A percentile compares a stretch with the other conserved stretches of the same genome.
phyloP scores from a whole-genome alignment of 2,888 invertebrate species.

The Ochropleura leucogaster region DNA sequence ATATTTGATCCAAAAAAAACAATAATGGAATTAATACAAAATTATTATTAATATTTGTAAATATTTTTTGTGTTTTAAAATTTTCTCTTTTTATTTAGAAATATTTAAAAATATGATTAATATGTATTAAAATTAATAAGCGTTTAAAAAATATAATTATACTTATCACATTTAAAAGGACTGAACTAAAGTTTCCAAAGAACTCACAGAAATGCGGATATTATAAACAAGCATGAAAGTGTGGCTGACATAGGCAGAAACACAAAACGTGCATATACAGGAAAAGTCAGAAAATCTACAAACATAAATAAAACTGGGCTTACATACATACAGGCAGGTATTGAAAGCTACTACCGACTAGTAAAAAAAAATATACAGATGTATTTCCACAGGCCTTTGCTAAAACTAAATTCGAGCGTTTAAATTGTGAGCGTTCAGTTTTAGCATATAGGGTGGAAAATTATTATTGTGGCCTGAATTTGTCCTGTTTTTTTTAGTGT shows the following conservation, averaged over 20 bases:
- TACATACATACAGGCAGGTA: constrained; percentile 41
- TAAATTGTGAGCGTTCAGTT: constrained; percentile 29
- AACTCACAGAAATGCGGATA: neutral
- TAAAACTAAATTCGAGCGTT: constrained; percentile 44
- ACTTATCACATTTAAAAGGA: neutral
- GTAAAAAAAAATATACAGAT: constrained; percentile 17
- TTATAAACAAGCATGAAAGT: constrained; percentile 21
- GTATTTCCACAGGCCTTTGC: constrained; percentile 22
- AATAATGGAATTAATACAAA: too few species aligned
- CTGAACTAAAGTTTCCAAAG: neutral
- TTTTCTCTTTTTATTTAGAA: too few species aligned
- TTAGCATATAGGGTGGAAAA: constrained; percentile 6
- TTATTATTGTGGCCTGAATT: neutral
- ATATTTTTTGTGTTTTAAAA: too few species aligned
- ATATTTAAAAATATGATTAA: too few species aligned
- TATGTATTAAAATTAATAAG: too few species aligned
- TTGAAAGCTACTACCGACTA: constrained; percentile 31
- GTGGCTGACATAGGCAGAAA: neutral
- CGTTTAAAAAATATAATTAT: too few species aligned
- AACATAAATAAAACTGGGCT: constrained; percentile 49
- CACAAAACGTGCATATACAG: constrained; percentile 3
- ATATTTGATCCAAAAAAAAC: neutral
- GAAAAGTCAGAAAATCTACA: constrained; percentile 46
- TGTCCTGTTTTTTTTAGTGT: neutral
- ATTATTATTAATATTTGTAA: too few species aligned